phyloP scores from a whole-genome alignment of 2,797 vertebrate species.

The Caiman crocodilus region DNA sequence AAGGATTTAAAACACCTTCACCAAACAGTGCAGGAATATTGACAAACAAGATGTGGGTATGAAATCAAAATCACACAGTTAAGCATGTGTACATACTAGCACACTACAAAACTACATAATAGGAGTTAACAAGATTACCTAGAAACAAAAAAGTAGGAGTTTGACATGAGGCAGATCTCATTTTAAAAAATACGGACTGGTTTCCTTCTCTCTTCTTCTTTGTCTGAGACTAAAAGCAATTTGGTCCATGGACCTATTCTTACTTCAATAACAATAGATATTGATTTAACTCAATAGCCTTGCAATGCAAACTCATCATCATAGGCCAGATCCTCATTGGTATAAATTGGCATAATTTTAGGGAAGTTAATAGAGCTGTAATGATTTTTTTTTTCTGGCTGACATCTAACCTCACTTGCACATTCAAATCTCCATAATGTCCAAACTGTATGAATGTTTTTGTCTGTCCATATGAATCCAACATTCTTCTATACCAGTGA shows the following conservation, averaged over 20 bases:
- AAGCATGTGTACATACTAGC: background rate
- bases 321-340: background rate
- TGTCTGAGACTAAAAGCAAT: slow-evolving; percentile 26
- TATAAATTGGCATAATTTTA: background rate
- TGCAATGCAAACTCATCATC: background rate
- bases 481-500: background rate
- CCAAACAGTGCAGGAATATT: background rate
- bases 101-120: background rate
- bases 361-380: background rate
- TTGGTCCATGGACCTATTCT: background rate
- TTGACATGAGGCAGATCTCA: slow-evolving; percentile 26
- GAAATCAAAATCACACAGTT: slow-evolving; percentile 38
- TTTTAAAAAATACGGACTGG: background rate
- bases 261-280: background rate
- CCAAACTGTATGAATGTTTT: background rate
- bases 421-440: background rate
- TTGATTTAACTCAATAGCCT: background rate
- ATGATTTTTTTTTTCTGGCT: background rate
- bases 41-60: slow-evolving; percentile 29
- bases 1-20: background rate
- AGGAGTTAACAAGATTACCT: slow-evolving; percentile 7
- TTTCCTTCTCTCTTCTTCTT: background rate
- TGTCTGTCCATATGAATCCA: accelerated
- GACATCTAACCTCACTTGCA: background rate
- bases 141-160: background rate